Base-by-base conservation (phyloP, 2,113 vertebrate genomes). In the Mungos mungo region DNA sequence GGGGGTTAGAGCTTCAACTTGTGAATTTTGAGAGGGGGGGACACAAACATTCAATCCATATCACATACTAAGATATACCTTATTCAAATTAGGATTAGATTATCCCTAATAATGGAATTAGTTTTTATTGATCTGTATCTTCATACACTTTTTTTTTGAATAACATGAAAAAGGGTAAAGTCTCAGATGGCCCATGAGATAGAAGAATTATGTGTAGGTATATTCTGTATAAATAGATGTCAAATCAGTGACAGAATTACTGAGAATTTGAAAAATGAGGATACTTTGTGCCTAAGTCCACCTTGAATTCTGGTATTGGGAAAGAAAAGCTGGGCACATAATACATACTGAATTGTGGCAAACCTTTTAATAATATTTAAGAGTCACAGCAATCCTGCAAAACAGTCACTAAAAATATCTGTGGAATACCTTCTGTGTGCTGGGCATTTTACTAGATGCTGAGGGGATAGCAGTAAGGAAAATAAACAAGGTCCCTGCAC, bases 181-280 rank as follows among this genome's bases (percentile, higher is more conserved):
- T 86, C 45, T 47, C 45, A 47, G 45, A 91, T n/a, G 9, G 0
- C 41, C 38, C 72, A 14, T 83, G 23, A 96, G 45, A 65, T 54
- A 87, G 81, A 92, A 27, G 16, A 93, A 60, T 93, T 93, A 5
- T 23, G 1, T 35, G 4, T 87, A 47, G 50, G 16, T 88, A 80
- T 45, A 13, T 2, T 1, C 76, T 92, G 7, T 12, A 88, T 29
- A 92, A 77, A 89, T 35, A 35, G 23, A 71, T 89, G 14, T 7
- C 54, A 92, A 85, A 92, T 9, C 76, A 66, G 7, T 45, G 60
- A 33, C 23, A 81, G 25, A 41, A 76, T 19, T 71, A 18, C 38
- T 88, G 68, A 90, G n/a, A 84, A 50, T 93, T 76, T 88, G 92
- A 93, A 96, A 92, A 86, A 86, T 82, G 18, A 76, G n/a, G 1